phyloP scores from a whole-genome alignment of 2,888 invertebrate species.

The Stramonita haemastoma region DNA sequence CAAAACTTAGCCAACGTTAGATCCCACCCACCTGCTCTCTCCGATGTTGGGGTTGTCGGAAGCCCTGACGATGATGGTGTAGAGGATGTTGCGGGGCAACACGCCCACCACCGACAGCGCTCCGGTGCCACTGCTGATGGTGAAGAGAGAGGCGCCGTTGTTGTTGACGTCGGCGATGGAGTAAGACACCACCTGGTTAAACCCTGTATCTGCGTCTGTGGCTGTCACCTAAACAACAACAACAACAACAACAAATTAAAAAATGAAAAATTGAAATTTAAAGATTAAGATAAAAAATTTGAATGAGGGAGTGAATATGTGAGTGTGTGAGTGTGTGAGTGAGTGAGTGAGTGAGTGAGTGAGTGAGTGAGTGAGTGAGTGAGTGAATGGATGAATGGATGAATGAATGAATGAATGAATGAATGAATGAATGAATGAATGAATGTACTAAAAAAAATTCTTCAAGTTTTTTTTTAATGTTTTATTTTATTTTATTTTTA shows the following conservation, averaged over 20 bases:
- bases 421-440: too few relatives aligned
- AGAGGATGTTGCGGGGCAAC: slow-evolving; percentile 56
- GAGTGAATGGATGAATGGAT: too few relatives aligned
- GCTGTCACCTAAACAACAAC: slow-evolving; percentile 56
- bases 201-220: slow-evolving; percentile 57
- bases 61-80: slow-evolving; percentile 62
- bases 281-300: too few relatives aligned
- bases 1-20: neutral
- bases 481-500: too few relatives aligned
- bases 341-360: too few relatives aligned
- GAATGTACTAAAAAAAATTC: too few relatives aligned
- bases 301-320: too few relatives aligned
- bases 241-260: too few relatives aligned
- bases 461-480: too few relatives aligned
- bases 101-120: slow-evolving; percentile 55
- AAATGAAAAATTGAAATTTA: neutral
- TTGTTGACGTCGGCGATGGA: slow-evolving; percentile 58
- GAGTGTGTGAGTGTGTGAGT: too few relatives aligned
- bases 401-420: too few relatives aligned
- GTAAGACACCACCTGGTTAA: slow-evolving; percentile 61
- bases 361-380: too few relatives aligned
- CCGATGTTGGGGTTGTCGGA: slow-evolving; percentile 56
- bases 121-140: slow-evolving; percentile 47
- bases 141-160: slow-evolving; percentile 58
- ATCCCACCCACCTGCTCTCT: slow-evolving; percentile 45